Conservation (phyloP, 2,888 invertebrate species). For the Drosophila phalerata region DNA sequence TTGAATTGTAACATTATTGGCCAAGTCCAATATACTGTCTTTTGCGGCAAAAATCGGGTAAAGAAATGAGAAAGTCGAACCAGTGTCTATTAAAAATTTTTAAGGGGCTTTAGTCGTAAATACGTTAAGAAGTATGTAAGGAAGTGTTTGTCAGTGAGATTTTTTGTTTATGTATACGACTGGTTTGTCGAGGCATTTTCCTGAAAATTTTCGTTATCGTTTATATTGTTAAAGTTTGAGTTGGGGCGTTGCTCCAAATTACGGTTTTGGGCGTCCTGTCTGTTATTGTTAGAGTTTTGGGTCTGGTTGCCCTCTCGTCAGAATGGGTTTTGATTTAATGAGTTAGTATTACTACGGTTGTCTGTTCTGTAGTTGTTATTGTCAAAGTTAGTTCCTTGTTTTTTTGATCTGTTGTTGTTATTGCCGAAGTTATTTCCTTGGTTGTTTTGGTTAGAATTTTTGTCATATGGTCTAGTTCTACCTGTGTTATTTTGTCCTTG, state of each 20-base stretch:
- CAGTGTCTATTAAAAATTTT: neutral
- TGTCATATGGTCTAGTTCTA: neutral
- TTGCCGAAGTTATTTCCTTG: neutral
- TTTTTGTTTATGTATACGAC: slow-evolving; percentile 7
- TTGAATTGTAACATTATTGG: neutral
- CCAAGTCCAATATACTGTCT: neutral
- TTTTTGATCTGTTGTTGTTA: too few species aligned
- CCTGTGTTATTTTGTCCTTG: neutral
- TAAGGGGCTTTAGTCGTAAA: neutral
- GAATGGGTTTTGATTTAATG: neutral
- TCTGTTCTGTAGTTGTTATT: neutral
- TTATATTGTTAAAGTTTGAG: neutral
- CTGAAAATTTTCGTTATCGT: slow-evolving; percentile 8
- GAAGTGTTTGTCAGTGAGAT: neutral
- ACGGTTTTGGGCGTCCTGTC: neutral
- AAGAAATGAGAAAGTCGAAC: neutral
- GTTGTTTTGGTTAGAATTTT: neutral
- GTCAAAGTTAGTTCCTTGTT: neutral
- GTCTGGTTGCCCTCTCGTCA: neutral
- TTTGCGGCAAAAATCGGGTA: neutral
- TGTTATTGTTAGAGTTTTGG: neutral
- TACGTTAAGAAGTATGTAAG: neutral
- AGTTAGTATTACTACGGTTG: neutral
- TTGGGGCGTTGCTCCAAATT: neutral
- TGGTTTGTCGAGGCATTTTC: neutral